Percentiles rank a stretch among this genome's conserved stretches.
Evolutionary conservation across 2,888 invertebrate species (phyloP).

Genomic region (Nephrotoma appendiculata): DNA sequence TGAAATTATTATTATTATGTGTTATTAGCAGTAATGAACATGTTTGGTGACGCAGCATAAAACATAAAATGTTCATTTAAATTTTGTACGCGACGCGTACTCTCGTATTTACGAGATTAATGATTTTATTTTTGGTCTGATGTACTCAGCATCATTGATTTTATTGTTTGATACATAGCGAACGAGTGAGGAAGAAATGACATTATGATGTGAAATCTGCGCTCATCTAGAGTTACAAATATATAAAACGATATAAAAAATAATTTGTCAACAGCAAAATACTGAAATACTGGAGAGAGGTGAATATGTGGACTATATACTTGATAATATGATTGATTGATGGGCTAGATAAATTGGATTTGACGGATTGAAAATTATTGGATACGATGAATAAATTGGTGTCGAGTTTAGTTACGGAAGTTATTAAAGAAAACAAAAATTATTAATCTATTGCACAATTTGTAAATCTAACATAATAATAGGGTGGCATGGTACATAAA

Average conservation of each 20-base stretch:
- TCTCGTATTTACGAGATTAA: neutral
- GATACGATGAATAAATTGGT: neutral
- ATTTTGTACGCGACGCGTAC: neutral
- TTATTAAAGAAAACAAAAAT: neutral
- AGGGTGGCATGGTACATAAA: too few species aligned
- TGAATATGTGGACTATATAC: neutral
- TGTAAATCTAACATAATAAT: too few species aligned
- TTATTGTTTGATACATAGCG: neutral
- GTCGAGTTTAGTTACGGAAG: neutral
- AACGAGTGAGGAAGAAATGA: neutral
- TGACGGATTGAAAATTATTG: neutral
- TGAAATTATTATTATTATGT: neutral
- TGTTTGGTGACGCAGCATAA: neutral
- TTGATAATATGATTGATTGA: neutral
- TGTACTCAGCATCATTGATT: neutral
- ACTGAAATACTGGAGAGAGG: neutral
- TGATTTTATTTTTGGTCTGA: neutral
- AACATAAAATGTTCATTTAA: neutral
- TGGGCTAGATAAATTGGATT: neutral
- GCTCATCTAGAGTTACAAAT: neutral
- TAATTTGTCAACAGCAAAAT: neutral
- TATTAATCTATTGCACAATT: too few species aligned
- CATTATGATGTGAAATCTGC: neutral
- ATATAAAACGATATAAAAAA: neutral
- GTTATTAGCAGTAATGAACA: neutral